Evolutionary conservation across 2,888 invertebrate genomes (phyloP).

Genomic region (Lottia gigantea): DNA sequence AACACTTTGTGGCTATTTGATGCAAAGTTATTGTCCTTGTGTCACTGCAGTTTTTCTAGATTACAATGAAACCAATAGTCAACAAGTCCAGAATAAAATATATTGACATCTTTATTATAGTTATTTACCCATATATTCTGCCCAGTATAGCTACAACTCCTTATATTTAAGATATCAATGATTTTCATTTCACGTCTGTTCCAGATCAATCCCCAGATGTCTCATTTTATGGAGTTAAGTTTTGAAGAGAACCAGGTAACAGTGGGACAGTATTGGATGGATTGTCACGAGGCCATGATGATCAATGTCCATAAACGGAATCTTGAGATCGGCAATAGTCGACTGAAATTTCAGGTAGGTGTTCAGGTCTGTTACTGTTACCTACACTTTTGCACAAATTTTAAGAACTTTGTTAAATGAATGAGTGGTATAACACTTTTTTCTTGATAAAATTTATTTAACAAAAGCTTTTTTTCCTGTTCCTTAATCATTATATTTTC

Average conservation of each 20-base stretch:
- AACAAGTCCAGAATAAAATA: no score
- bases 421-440: not conserved
- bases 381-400: not conserved
- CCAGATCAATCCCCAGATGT: constrained; percentile 73
- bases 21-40: no score
- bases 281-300: constrained; percentile 75
- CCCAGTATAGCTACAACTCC: no score
- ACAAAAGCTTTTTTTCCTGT: no score
- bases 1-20: no score
- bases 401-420: not conserved
- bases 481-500: no score
- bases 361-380: not conserved
- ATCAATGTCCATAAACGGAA: constrained; percentile 72
- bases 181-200: constrained; percentile 28
- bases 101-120: no score
- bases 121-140: no score
- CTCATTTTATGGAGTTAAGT: constrained; percentile 72
- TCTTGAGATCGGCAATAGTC: constrained; percentile 73
- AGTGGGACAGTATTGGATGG: constrained; percentile 74
- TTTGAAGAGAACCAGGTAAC: constrained; percentile 61
- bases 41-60: no score
- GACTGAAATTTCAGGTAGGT: constrained; percentile 69
- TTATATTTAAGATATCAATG: no score
- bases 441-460: not conserved
- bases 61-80: no score